Conservation (phyloP, 2,797 vertebrate species). For the Harpagifer antarcticus region DNA sequence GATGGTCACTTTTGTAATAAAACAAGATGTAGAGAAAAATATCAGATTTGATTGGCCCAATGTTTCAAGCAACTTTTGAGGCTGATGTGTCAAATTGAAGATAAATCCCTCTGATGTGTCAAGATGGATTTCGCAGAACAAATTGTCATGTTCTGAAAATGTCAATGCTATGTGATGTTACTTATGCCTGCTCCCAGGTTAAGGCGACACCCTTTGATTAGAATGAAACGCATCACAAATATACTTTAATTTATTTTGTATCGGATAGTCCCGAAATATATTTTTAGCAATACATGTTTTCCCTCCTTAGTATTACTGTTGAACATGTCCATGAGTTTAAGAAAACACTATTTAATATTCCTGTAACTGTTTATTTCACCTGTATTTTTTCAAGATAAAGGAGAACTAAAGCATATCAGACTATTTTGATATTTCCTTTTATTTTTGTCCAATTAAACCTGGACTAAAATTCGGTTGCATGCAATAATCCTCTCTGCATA, state of each 20-base stretch:
- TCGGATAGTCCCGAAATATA: background rate
- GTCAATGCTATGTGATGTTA: background rate
- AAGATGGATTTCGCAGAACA: background rate
- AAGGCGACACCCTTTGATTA: background rate
- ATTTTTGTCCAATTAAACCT: constrained; percentile 64
- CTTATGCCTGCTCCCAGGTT: too few species aligned
- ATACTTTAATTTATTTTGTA: background rate
- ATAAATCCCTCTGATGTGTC: background rate
- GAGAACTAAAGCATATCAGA: constrained; percentile 2
- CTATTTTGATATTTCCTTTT: constrained; percentile 18
- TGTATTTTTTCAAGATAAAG: constrained; percentile 21
- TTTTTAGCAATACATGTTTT: background rate
- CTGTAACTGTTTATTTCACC: background rate
- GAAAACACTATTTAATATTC: background rate
- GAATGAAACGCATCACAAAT: background rate
- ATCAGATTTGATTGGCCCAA: background rate
- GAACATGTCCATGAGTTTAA: background rate
- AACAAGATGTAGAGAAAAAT: background rate
- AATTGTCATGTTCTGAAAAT: background rate
- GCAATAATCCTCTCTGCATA: constrained; percentile 72
- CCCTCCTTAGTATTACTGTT: background rate
- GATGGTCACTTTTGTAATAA: background rate
- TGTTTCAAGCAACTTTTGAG: background rate
- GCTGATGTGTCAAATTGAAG: background rate
- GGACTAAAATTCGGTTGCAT: constrained; percentile 55